Conservation (phyloP, 2,797 vertebrate species). For the Argya squamiceps region DNA sequence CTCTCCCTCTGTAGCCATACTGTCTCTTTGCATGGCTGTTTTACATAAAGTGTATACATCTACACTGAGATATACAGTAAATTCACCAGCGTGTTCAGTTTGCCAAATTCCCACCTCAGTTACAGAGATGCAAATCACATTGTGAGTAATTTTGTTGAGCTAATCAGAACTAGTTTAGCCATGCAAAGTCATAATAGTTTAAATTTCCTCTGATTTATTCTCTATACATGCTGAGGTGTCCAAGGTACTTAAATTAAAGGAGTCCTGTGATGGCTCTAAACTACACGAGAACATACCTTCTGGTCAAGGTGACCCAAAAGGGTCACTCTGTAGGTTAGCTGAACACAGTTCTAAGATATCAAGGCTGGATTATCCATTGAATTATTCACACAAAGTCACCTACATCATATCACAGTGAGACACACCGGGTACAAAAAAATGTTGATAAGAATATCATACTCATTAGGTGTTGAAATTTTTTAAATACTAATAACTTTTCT, state of each 20-base stretch:
- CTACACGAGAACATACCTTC: neutral
- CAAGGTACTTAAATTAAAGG: neutral
- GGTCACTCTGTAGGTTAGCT: neutral
- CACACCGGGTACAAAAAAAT: neutral
- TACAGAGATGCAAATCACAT: neutral
- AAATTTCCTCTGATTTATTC: neutral
- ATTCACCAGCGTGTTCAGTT: neutral
- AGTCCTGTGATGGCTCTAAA: neutral
- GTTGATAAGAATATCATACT: neutral
- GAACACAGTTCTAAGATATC: neutral
- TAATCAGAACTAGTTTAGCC: neutral
- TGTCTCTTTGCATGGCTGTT: constrained; percentile 25
- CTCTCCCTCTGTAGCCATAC: constrained; percentile 40
- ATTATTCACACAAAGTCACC: neutral
- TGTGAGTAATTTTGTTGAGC: neutral
- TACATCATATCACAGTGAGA: neutral
- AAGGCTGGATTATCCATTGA: neutral
- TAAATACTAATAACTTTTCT: neutral
- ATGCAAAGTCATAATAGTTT: neutral
- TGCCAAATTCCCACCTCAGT: neutral
- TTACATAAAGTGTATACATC: neutral
- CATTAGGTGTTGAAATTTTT: neutral
- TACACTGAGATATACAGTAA: neutral
- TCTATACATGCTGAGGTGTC: neutral
- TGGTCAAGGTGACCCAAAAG: neutral